Percentiles rank a stretch among this genome's conserved stretches.
phyloP scores from a whole-genome alignment of 2,797 vertebrate genomes.

The Chelon labrosus region DNA sequence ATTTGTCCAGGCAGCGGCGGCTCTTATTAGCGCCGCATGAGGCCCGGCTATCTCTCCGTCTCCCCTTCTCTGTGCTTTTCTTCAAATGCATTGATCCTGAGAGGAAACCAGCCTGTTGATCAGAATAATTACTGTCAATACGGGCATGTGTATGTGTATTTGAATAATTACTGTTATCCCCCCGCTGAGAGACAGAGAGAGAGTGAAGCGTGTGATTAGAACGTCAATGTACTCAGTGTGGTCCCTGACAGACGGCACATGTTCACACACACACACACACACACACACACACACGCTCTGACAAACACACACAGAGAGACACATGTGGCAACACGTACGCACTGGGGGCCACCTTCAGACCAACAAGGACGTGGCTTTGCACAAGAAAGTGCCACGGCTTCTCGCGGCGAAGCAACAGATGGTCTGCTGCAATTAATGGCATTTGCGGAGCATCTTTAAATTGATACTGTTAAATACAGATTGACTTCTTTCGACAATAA shows the following conservation, averaged over 20 bases:
- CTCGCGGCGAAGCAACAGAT: constrained; percentile 52
- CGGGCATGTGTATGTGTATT: constrained; percentile 63
- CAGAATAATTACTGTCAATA: constrained; percentile 85
- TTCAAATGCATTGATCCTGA: constrained; percentile 82
- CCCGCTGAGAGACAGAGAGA: constrained; percentile 72
- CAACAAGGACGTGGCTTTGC: constrained; percentile 28
- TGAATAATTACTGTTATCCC: constrained; percentile 87
- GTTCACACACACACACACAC: constrained; percentile 36
- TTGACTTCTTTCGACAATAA: not conserved
- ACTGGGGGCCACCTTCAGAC: constrained; percentile 44
- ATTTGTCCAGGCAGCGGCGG: constrained; percentile 68
- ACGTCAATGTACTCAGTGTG: constrained; percentile 75
- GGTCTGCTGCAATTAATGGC: constrained; percentile 16
- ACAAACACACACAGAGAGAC: constrained; percentile 3
- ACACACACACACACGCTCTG: constrained; percentile 21
- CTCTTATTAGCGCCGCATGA: constrained; percentile 77
- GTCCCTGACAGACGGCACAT: constrained; percentile 73
- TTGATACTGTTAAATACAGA: not conserved
- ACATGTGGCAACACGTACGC: constrained; percentile 8
- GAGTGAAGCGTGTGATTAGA: constrained; percentile 85
- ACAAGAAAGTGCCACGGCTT: constrained; percentile 12
- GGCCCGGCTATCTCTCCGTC: constrained; percentile 57
- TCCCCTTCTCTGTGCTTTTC: constrained; percentile 56
- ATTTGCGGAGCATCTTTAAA: constrained; percentile 12
- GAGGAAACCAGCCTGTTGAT: constrained; percentile 87